Percentiles rank a stretch among this genome's conserved stretches.
These are phyloP conservation scores for Trididemnum nubilum DNA, from an alignment of 23 tunicate species.

Conservation along the genomic window DNA sequence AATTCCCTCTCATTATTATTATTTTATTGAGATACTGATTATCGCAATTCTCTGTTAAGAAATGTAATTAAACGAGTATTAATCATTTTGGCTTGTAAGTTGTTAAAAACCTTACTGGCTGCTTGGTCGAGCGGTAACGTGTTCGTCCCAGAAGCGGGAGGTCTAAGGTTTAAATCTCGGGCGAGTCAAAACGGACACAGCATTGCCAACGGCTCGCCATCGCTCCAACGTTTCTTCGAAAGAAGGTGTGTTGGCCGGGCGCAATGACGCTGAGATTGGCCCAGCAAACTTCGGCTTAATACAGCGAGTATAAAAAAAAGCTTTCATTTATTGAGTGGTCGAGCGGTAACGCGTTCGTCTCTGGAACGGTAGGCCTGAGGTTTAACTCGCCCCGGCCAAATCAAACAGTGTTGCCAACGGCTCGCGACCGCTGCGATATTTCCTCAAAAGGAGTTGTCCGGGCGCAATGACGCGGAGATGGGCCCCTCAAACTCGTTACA, in stretches of 20 bases:
- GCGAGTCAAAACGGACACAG: not conserved
- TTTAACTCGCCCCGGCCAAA: not conserved
- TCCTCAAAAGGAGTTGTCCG: not conserved
- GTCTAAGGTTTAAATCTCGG: not conserved
- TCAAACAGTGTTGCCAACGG: not conserved
- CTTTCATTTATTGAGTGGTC: not conserved
- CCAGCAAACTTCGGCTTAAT: not conserved
- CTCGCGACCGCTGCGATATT: not conserved
- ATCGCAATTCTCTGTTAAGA: too few species aligned
- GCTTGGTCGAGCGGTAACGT: too few species aligned
- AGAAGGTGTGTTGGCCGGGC: not conserved
- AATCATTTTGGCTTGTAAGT: too few species aligned
- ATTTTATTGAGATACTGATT: too few species aligned
- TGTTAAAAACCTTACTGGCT: too few species aligned
- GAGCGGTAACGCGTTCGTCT: not conserved
- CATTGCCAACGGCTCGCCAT: not conserved
- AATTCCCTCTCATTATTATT: too few species aligned
- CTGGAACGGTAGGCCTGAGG: not conserved
- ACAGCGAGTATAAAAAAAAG: not conserved
- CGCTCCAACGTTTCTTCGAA: not conserved
- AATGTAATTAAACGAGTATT: too few species aligned
- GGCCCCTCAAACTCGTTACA: not conserved
- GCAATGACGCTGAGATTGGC: not conserved
- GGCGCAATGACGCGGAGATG: not conserved
- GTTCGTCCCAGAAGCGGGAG: too few species aligned